phyloP scores from a whole-genome alignment of 2,113 vertebrate species.

The Prinia subflava region DNA sequence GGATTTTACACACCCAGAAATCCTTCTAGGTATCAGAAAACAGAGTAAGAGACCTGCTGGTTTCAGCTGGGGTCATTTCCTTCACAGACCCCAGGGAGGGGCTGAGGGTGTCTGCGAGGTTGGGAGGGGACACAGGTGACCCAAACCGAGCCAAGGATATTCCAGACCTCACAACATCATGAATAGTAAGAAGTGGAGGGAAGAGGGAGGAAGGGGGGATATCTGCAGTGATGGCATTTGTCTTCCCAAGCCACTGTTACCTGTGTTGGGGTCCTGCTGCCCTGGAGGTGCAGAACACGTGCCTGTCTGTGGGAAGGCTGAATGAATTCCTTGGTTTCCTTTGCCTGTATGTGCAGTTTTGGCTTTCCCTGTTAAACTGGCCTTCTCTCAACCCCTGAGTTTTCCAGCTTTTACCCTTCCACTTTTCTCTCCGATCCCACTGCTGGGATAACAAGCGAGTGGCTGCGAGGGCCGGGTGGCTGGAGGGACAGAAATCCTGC shows the following conservation, averaged over 20 bases:
- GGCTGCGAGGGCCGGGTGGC: neutral
- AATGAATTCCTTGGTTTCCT: neutral
- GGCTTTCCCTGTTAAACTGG: neutral
- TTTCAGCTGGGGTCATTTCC: neutral
- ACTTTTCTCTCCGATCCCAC: rapidly evolving
- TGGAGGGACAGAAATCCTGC: neutral
- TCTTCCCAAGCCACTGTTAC: neutral
- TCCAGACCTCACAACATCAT: neutral
- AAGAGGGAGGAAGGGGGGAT: neutral
- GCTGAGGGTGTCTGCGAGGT: neutral
- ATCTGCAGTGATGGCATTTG: neutral
- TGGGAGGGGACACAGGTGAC: neutral
- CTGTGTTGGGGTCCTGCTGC: neutral
- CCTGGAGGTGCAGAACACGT: neutral
- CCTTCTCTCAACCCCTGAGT: neutral
- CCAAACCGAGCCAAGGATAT: neutral
- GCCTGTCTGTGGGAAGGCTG: neutral
- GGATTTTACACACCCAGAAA: neutral
- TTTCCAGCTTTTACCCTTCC: neutral
- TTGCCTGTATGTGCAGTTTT: neutral
- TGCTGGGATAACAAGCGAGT: neutral
- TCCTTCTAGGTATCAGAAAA: neutral
- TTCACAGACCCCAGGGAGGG: neutral
- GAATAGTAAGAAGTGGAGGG: neutral
- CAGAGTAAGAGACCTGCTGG: rapidly evolving